These are phyloP conservation scores for Cheilinus undulatus DNA, from an alignment of 2,113 vertebrate genomes.

Conservation along the genomic window DNA sequence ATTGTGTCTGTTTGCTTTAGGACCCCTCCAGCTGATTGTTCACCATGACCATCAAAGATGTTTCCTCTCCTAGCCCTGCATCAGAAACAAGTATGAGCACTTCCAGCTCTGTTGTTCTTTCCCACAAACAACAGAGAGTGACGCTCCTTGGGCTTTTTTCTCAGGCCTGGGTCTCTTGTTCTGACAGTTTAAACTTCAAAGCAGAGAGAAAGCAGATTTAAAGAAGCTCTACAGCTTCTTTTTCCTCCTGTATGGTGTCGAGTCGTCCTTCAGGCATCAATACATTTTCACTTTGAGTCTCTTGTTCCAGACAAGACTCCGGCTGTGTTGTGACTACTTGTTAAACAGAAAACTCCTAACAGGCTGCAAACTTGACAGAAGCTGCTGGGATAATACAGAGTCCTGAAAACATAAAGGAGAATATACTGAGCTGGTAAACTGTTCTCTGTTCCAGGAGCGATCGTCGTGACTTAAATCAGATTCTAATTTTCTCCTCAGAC, in stretches of 20 bases:
- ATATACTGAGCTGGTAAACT: background rate
- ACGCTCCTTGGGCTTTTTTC: constrained; percentile 35
- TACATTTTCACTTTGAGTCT: constrained; percentile 56
- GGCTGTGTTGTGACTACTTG: constrained; percentile 55
- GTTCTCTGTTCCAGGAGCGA: background rate
- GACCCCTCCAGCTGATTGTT: constrained; percentile 50
- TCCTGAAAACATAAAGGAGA: constrained; percentile 9
- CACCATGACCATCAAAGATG: constrained; percentile 61
- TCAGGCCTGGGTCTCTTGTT: constrained; percentile 45
- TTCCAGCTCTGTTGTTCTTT: constrained; percentile 30
- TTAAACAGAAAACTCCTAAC: constrained; percentile 50
- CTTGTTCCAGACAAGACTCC: constrained; percentile 54
- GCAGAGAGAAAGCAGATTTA: constrained; percentile 56
- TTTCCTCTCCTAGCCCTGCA: constrained; percentile 30
- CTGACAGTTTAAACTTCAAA: constrained; percentile 73
- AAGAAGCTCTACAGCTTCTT: constrained; percentile 52
- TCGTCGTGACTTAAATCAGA: background rate
- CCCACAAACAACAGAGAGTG: constrained; percentile 39
- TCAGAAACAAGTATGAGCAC: constrained; percentile 48
- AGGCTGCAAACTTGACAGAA: constrained; percentile 26
- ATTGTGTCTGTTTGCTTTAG: constrained; percentile 15
- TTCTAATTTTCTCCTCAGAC: constrained; percentile 19
- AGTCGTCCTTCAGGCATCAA: constrained; percentile 74
- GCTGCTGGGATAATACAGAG: constrained; percentile 18
- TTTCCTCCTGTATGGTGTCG: constrained; percentile 62